Evolutionary conservation across 2,888 invertebrate species (phyloP).

Genomic region (Hyles lineata): DNA sequence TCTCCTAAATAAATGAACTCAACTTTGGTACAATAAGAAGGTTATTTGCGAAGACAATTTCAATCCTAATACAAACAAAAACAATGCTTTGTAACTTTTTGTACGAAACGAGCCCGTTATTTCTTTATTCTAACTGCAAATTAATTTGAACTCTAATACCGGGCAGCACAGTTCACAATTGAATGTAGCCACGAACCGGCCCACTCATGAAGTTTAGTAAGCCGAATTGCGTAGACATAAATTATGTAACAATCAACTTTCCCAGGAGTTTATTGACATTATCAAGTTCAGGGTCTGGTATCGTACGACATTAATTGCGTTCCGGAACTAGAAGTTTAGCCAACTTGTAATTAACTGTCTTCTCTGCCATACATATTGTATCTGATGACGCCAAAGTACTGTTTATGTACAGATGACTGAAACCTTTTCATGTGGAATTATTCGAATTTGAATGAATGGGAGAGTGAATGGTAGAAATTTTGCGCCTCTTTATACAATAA

Average conservation of each 20-base stretch:
- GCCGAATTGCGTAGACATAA: constrained; percentile 13
- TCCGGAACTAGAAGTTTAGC: constrained; percentile 1
- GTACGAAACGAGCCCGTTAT: not conserved
- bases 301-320: constrained; percentile 7
- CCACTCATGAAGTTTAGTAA: constrained; percentile 20
- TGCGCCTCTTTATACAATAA: too few relatives aligned
- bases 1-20: not conserved
- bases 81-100: constrained; percentile 25
- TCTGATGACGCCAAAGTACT: not conserved
- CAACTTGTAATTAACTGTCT: constrained; percentile 9
- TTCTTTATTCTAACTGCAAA: not conserved
- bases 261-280: constrained; percentile 33
- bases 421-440: not conserved
- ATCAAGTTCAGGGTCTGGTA: constrained; percentile 29
- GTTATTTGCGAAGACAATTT: constrained; percentile 10
- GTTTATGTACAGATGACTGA: not conserved
- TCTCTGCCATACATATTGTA: not conserved
- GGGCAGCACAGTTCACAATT: not conserved
- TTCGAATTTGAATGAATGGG: too few relatives aligned
- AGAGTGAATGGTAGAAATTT: too few relatives aligned
- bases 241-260: constrained; percentile 31
- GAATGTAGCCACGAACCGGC: not conserved
- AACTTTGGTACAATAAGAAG: constrained; percentile 13
- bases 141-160: not conserved
- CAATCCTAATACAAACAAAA: constrained; percentile 14